phyloP scores from a whole-genome alignment of 1,140 invertebrate species.

The Kradibia gibbosae region DNA sequence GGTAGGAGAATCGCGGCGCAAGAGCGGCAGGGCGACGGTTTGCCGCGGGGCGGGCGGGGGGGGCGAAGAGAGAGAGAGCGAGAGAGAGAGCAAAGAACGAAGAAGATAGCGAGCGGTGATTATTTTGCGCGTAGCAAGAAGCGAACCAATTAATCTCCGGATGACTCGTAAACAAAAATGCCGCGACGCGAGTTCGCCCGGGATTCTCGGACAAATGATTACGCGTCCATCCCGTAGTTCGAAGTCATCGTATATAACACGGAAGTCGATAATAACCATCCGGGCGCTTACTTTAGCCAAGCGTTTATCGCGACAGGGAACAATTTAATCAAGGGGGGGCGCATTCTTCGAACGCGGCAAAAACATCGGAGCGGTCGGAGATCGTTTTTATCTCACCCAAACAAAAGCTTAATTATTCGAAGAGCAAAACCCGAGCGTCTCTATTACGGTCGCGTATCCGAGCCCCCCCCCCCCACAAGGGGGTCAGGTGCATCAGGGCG shows the following conservation, averaged over 20 bases:
- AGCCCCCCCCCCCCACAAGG: too few relatives aligned
- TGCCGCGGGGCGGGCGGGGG: too few relatives aligned
- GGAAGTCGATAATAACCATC: background rate
- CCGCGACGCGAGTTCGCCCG: constrained; percentile 3
- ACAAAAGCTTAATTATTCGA: too few relatives aligned
- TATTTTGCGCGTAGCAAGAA: constrained; percentile 58
- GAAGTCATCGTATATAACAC: background rate
- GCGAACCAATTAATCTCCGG: constrained; percentile 62
- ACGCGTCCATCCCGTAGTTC: background rate
- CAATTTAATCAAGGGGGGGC: too few relatives aligned
- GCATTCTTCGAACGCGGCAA: too few relatives aligned
- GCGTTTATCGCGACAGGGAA: background rate
- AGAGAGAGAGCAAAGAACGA: background rate
- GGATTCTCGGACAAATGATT: background rate
- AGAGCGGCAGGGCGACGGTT: too few relatives aligned
- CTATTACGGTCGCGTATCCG: too few relatives aligned
- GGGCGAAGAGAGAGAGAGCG: background rate
- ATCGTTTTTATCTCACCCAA: too few relatives aligned
- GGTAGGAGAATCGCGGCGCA: too few relatives aligned
- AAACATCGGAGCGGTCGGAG: too few relatives aligned
- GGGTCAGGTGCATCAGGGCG: too few relatives aligned
- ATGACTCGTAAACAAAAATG: constrained; percentile 52
- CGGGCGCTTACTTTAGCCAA: background rate
- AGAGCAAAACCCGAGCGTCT: too few relatives aligned
- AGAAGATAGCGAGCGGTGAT: constrained; percentile 60